A percentile compares a stretch with the other conserved stretches of the same genome.
These are phyloP conservation scores for Epinotia nisella DNA, from an alignment of 2,888 invertebrate genomes.

Conservation along the genomic window DNA sequence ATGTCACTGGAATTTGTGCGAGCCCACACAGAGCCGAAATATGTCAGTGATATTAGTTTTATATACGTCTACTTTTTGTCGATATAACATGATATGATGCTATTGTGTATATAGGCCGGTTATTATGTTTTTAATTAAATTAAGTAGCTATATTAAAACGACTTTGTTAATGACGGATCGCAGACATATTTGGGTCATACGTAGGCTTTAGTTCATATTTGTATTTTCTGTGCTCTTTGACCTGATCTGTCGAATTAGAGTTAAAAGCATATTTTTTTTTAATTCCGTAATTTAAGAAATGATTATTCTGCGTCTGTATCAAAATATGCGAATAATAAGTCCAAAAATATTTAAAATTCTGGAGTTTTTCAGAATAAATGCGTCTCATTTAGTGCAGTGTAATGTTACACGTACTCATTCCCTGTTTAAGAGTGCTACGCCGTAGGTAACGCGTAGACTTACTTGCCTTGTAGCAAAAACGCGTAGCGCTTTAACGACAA, in stretches of 20 bases:
- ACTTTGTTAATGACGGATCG: neutral
- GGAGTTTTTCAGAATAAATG: too few species aligned
- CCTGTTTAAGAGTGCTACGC: neutral
- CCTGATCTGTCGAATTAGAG: too few species aligned
- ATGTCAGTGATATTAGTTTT: constrained; percentile 13
- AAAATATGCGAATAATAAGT: too few species aligned
- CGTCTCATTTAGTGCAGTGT: too few species aligned
- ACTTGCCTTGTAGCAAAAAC: too few species aligned
- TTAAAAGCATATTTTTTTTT: too few species aligned
- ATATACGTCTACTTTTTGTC: neutral
- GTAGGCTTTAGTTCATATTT: neutral
- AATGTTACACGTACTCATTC: neutral
- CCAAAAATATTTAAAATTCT: too few species aligned
- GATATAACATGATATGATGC: neutral
- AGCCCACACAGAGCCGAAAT: constrained; percentile 4
- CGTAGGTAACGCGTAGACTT: neutral
- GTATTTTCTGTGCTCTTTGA: too few species aligned
- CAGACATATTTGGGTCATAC: neutral
- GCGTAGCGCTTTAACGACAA: too few species aligned
- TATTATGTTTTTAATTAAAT: neutral
- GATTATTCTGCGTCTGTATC: too few species aligned
- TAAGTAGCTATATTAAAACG: neutral
- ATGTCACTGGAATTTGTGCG: constrained; percentile 29
- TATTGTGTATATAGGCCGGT: neutral
- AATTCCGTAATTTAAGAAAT: too few species aligned